Conservation (phyloP, 2,888 invertebrate genomes). For the Ochropleura plecta region DNA sequence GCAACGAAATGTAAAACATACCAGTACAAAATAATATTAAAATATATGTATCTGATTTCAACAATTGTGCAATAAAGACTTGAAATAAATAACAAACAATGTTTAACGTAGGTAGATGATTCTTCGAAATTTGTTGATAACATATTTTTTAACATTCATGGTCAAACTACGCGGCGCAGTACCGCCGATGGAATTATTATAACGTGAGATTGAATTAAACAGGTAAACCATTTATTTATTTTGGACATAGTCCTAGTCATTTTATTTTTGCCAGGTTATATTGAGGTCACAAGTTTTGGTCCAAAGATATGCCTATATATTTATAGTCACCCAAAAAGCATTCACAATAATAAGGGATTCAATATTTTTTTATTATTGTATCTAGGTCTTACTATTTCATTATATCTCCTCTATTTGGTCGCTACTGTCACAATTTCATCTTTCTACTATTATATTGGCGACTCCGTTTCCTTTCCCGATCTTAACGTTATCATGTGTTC, state of each 20-base stretch:
- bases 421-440: not conserved
- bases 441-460: not conserved
- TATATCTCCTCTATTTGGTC: too few species aligned
- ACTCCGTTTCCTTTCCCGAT: too few species aligned
- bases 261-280: not conserved
- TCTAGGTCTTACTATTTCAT: not conserved
- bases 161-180: slow-evolving; percentile 26
- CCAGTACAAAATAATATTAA: not conserved
- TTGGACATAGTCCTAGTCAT: not conserved
- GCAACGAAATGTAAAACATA: not conserved
- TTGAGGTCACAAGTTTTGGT: not conserved
- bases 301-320: not conserved
- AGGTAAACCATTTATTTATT: slow-evolving; percentile 7
- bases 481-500: too few species aligned
- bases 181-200: slow-evolving; percentile 23
- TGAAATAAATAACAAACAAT: slow-evolving; percentile 31
- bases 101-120: slow-evolving; percentile 35
- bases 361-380: too few species aligned
- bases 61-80: slow-evolving; percentile 39
- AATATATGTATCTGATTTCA: slow-evolving; percentile 10
- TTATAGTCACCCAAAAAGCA: not conserved
- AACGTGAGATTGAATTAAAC: slow-evolving; percentile 3
- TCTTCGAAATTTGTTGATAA: slow-evolving; percentile 45
- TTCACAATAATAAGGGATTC: too few species aligned
- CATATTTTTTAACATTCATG: slow-evolving; percentile 48